Base-by-base conservation (phyloP, 2,888 invertebrate species). In the Andricus curvator region DNA sequence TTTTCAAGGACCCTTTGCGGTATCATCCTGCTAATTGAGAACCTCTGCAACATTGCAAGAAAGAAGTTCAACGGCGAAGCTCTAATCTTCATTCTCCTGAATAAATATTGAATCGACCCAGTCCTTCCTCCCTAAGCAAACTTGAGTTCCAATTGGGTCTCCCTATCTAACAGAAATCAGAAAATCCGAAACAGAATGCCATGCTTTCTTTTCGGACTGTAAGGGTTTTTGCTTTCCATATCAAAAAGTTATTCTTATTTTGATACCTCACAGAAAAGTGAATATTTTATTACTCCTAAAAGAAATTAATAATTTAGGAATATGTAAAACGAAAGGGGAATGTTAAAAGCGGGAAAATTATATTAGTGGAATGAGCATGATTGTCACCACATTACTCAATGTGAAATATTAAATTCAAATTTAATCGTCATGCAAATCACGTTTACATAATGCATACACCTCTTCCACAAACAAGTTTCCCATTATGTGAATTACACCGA, bases 391-490 rank as follows among this genome's bases (percentile, higher is more conserved):
- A 70, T 70, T 70, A 68, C 25, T 68, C 48, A 68, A 48, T 68
- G 17, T 48, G 48, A 48, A 51, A 51, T 70, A 51, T 29, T 70
- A 51, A 70, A 70, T 70, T 70, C 70, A 51, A 70, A 70, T 70
- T 51, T 70, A 51, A 70, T 70, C 48, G 29, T 29, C 29, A 51
- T 56, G 33, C 74, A 56, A 74, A 74, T 74, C 33, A 56, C n/a
- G 13, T 56, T n/a, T 74, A 11, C 74, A 74, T 74, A 48, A 48
- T 48, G 48, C 48, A 48, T 48, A 20, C 33, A 20, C 51, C 74
- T 33, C 56, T 56, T 74, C n/a, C 56, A 56, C 51, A 74, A 74
- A 74, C 56, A 33, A 74, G 56, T 74, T 74, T 74, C 20, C n/a
- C 33, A 74, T 37, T 74, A 74, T 13, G 29, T 74, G 37, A 74